Percentiles rank a stretch among this genome's conserved stretches.
Evolutionary conservation across 2,888 invertebrate genomes (phyloP).

Genomic region (Thereva unica): DNA sequence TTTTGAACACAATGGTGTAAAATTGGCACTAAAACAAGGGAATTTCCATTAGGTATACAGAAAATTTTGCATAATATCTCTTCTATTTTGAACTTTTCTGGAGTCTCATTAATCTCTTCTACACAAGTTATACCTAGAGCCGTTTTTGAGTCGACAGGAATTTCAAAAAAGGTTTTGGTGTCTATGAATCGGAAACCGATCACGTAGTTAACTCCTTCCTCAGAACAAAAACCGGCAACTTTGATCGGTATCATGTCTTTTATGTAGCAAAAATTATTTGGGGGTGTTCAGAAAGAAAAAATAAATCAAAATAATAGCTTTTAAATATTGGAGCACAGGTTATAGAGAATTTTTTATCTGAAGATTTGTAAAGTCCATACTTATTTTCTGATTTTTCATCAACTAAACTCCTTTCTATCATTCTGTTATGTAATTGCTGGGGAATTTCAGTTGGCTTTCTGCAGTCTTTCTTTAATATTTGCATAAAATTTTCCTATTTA

Average conservation of each 20-base stretch:
- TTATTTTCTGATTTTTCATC: neutral
- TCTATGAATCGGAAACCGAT: neutral
- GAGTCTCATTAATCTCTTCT: neutral
- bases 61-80: slow-evolving; percentile 3
- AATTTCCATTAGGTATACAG: neutral
- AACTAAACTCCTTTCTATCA: neutral
- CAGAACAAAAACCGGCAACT: neutral
- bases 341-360: neutral
- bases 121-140: neutral
- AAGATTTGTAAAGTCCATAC: neutral
- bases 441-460: slow-evolving; percentile 1
- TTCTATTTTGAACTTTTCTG: slow-evolving; percentile 2
- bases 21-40: neutral
- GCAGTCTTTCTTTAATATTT: slow-evolving; percentile 3
- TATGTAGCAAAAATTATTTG: slow-evolving; percentile 2
- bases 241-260: neutral
- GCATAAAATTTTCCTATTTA: neutral
- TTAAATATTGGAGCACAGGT: too few relatives aligned
- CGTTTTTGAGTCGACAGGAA: neutral
- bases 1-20: neutral
- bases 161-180: too few relatives aligned
- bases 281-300: neutral
- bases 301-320: neutral
- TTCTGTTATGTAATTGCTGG: neutral
- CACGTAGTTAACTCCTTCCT: neutral